phyloP scores from a whole-genome alignment of 2,113 vertebrate species.

The Otus sunia region DNA sequence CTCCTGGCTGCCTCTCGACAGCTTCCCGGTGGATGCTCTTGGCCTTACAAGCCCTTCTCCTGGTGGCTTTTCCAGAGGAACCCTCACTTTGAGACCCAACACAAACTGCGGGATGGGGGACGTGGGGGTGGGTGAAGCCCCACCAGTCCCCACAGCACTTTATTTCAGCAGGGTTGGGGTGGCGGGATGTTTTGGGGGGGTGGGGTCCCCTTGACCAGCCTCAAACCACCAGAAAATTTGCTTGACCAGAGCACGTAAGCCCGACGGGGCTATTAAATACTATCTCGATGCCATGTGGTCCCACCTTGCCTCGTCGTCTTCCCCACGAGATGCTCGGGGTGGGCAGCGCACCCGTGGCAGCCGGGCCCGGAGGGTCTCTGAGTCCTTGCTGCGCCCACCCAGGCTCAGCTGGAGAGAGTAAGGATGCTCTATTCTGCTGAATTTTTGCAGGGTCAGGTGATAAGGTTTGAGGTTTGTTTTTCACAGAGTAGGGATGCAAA shows the following conservation, averaged over 20 bases:
- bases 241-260: background rate
- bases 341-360: fast-evolving
- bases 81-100: background rate
- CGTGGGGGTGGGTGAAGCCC: fast-evolving
- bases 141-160: background rate
- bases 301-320: background rate
- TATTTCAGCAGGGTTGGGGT: background rate
- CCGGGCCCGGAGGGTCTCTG: background rate
- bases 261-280: slow-evolving; percentile 9
- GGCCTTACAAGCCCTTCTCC: slow-evolving; percentile 2
- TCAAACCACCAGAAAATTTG: background rate
- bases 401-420: background rate
- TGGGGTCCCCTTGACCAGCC: background rate
- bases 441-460: background rate
- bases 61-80: background rate
- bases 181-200: background rate
- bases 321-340: background rate
- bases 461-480: background rate
- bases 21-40: background rate
- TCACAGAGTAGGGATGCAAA: background rate
- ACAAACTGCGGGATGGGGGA: background rate
- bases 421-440: background rate
- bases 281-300: background rate
- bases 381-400: background rate
- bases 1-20: background rate